phyloP scores from a whole-genome alignment of 2,888 invertebrate species.

The Yponomeuta evonymella region DNA sequence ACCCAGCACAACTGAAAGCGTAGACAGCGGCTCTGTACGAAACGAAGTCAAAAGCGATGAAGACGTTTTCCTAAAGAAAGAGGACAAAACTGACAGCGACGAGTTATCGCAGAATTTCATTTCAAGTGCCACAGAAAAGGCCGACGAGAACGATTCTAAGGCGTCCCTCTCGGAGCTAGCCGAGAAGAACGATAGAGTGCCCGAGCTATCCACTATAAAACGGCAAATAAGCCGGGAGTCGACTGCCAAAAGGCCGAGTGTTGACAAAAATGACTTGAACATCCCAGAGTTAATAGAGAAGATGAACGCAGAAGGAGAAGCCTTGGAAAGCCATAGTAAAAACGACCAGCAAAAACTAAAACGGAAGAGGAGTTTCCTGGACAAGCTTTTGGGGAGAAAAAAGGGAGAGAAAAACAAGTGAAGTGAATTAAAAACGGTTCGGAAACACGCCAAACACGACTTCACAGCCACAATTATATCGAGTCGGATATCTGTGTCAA shows the following conservation, averaged over 20 bases:
- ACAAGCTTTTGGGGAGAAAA: constrained; percentile 66
- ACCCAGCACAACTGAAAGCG: constrained; percentile 43
- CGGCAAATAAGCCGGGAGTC: constrained; percentile 51
- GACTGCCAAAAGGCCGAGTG: constrained; percentile 39
- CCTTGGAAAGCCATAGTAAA: constrained; percentile 42
- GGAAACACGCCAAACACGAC: constrained; percentile 64
- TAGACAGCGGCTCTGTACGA: constrained; percentile 34
- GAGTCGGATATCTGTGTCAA: constrained; percentile 34
- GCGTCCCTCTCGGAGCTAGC: constrained; percentile 52
- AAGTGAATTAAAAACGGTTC: constrained; percentile 37
- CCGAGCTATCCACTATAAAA: constrained; percentile 51
- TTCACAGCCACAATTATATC: constrained; percentile 34
- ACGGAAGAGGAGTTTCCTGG: constrained; percentile 67
- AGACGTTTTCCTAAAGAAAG: constrained; percentile 54
- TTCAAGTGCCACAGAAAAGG: constrained; percentile 25
- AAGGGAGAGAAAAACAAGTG: constrained; percentile 46
- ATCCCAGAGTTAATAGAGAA: constrained; percentile 64
- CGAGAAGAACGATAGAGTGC: constrained; percentile 58
- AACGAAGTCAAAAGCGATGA: constrained; percentile 37
- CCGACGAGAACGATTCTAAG: constrained; percentile 36
- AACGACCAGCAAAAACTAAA: constrained; percentile 58
- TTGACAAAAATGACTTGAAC: constrained; percentile 39
- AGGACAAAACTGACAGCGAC: neutral
- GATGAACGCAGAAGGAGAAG: constrained; percentile 56
- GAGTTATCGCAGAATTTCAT: constrained; percentile 22